Evolutionary conservation across 2,113 vertebrate genomes (phyloP), one percentile per base, ranked within the genome.

Genomic region (Paedocypris sp.): DNA sequence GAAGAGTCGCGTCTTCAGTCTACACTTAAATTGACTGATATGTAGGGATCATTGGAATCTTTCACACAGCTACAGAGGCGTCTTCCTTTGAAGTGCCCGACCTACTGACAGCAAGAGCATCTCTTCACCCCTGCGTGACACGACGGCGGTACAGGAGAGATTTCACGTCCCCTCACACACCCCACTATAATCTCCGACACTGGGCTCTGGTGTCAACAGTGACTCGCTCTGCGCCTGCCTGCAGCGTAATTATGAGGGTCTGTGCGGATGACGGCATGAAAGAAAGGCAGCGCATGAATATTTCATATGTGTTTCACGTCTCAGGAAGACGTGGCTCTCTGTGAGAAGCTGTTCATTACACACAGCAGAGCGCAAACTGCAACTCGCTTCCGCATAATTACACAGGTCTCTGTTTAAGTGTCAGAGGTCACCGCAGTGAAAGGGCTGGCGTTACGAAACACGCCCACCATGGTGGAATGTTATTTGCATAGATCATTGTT

Each of bases 251-350:
- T 52, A 68, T 49, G 31, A 49, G 66, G 26, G 13, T 57, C 28
- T 32, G 32, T 57, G 43, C 46, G 56, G 48, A 46, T 53, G 26
- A 54, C 38, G 58, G 32, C 52, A 43, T 41, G 53, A 57, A 46
- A 56, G 60, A 57, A 68, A 62, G 36, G 58, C 42, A 39, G 46
- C 28, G 66, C 33, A 25, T 69, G 48, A 59, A 64, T 60, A 59
- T 61, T 43, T 69, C 42, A 65, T 65, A 12, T 19, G 56, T 49
- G 52, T 51, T 20, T 52, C 29, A 15, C 2, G 16, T 20, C 41
- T 69, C 42, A 65, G 57, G 41, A 42, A 65, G 20, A 58, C 36
- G 20, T 15, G 2, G 19, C 13, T 35, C 31, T 12, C 16, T 10
- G 19, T 46, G 52, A 35, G n/a, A 18, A 50, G 49, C 26, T 60